Evolutionary conservation across 1,140 invertebrate species (phyloP), one percentile per base, ranked within the genome.

Genomic region (Drosophila suzukii): DNA sequence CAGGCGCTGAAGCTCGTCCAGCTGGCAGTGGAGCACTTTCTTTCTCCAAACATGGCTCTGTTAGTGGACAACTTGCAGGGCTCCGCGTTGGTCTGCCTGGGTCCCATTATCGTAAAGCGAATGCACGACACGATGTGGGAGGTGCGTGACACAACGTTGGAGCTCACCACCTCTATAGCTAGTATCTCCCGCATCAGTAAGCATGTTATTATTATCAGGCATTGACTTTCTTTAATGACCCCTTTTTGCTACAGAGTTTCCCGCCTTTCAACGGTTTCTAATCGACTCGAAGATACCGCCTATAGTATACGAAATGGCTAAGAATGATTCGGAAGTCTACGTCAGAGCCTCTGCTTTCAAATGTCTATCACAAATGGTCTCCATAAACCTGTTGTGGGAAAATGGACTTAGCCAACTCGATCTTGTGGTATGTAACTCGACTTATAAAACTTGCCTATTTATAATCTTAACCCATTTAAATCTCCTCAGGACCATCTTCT

Each of bases 121-220:
- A 93, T 96, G 80, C 94, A 96, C 47, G 95, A 96, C 82, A 84
- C 93, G 10, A 93, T 94, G 39, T 97, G 96, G 96, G 96, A 96
- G 90, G 94, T 97, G 8, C 93, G 95, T 46, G 96, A 97, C 73
- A 95, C 94, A 4, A 95, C 95, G 0, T 85, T 97, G 5, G 96
- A 97, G 92, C 91, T 96, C 32, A 85, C 96, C 13, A 94, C 94
- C 27, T 95, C 95, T 0, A 95, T 96, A 71, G 94, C 95, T 1
- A 92, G 93, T 32, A 94, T 96, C 54, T 95, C 95, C 1, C 94
- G 94, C 92, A 92, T 94, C 15, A 96, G 96, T 96, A 93, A 94
- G 65, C 65, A 6, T 32, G 5, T 13, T 24, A 94, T 93, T 13
- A 34, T 10, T 4, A 24, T 34, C 24, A 13, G 12, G 17, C 20